Evolutionary conservation across 2,113 vertebrate species (phyloP).

Genomic region (Paratilapia polleni): DNA sequence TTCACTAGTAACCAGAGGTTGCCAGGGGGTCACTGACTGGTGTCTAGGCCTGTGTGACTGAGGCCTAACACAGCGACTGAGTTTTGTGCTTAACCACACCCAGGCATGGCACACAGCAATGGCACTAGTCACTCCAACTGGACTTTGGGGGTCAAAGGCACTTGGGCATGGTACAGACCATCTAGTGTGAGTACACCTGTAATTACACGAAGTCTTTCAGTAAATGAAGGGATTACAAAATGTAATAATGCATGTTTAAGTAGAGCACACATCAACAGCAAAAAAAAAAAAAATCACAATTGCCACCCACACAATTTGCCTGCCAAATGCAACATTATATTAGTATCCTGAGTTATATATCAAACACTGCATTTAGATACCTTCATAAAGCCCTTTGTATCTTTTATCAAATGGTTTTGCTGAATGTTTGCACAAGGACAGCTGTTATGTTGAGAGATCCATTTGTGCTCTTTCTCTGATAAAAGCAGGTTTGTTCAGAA

Average conservation of each 20-base stretch:
- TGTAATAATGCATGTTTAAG: too few species aligned
- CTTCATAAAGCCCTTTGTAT: too few species aligned
- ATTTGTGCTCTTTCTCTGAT: slow-evolving; percentile 51
- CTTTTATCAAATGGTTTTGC: neutral
- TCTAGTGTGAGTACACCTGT: neutral
- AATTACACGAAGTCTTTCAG: neutral
- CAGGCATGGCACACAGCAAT: neutral
- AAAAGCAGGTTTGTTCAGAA: slow-evolving; percentile 60
- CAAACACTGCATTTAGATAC: too few species aligned
- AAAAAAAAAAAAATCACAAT: too few species aligned
- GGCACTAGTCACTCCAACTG: neutral
- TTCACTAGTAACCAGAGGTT: neutral
- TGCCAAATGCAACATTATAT: too few species aligned
- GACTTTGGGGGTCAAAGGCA: neutral
- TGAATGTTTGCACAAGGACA: slow-evolving; percentile 31
- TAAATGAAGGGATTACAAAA: too few species aligned
- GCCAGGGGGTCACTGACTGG: too few species aligned
- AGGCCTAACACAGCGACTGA: neutral
- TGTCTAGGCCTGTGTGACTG: neutral
- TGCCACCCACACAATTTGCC: too few species aligned
- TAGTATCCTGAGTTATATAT: too few species aligned
- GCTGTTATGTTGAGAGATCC: slow-evolving; percentile 14
- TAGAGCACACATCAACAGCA: too few species aligned
- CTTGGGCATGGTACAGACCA: neutral
- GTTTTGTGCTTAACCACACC: neutral